Evolutionary conservation across 2,888 invertebrate genomes (phyloP).

Genomic region (Cacoxenus indagator): DNA sequence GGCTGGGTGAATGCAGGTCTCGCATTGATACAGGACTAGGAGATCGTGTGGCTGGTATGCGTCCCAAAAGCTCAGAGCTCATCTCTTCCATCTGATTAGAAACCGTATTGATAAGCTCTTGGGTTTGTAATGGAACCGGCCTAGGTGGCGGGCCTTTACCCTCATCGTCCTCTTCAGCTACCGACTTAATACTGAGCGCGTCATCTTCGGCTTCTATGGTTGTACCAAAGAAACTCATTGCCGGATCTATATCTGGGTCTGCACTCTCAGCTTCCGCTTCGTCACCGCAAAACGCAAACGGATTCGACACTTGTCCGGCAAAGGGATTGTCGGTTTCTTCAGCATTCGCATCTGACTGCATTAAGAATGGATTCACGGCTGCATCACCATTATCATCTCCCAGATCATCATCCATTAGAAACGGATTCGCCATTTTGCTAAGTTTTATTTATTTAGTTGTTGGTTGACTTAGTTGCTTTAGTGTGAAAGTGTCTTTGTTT

Average conservation of each 20-base stretch:
- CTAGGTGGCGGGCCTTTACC: slow-evolving; percentile 70
- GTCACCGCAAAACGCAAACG: slow-evolving; percentile 76
- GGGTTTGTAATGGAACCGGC: slow-evolving; percentile 80
- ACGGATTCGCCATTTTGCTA: slow-evolving; percentile 83
- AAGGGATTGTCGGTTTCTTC: slow-evolving; percentile 78
- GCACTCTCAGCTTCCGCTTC: slow-evolving; percentile 52
- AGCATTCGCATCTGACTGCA: slow-evolving; percentile 68
- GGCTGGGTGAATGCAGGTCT: slow-evolving; percentile 87
- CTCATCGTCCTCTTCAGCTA: slow-evolving; percentile 62
- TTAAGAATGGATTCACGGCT: slow-evolving; percentile 79
- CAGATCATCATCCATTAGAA: slow-evolving; percentile 81
- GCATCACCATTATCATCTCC: slow-evolving; percentile 70
- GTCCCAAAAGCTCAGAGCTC: slow-evolving; percentile 85
- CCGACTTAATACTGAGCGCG: slow-evolving; percentile 62
- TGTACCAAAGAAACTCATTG: slow-evolving; percentile 71
- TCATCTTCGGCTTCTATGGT: slow-evolving; percentile 71
- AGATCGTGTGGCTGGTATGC: slow-evolving; percentile 86
- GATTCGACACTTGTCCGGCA: slow-evolving; percentile 74
- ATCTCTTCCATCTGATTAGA: slow-evolving; percentile 92
- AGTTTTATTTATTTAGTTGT: slow-evolving; percentile 24
- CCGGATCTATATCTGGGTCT: slow-evolving; percentile 61
- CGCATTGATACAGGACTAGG: slow-evolving; percentile 89
- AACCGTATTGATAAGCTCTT: slow-evolving; percentile 86
- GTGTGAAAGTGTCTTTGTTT: slow-evolving; percentile 60
- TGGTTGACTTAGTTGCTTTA: not conserved